Evolutionary conservation across 2,113 vertebrate genomes (phyloP).

Genomic region (Megaleporinus macrocephalus): DNA sequence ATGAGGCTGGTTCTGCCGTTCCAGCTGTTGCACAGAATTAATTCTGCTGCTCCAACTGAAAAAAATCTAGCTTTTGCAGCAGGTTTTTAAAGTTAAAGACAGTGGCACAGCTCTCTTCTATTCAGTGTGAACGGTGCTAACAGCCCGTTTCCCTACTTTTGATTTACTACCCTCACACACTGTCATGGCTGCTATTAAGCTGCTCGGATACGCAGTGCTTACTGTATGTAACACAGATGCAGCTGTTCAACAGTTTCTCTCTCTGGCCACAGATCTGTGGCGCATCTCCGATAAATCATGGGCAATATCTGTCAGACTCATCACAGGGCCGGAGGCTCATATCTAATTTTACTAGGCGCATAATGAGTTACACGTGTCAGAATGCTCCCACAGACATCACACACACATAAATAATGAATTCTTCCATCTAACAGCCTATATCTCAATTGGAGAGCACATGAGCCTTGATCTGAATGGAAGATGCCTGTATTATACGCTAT

Average conservation of each 20-base stretch:
- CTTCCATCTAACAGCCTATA: constrained; percentile 27
- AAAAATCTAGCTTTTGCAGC: background rate
- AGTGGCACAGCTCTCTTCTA: constrained; percentile 33
- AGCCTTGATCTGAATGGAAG: background rate
- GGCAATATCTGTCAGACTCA: constrained; percentile 51
- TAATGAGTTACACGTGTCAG: constrained; percentile 51
- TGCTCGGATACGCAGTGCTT: constrained; percentile 31
- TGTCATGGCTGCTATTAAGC: constrained; percentile 7
- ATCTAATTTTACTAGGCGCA: constrained; percentile 53
- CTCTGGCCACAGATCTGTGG: constrained; percentile 33
- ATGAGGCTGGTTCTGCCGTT: no score
- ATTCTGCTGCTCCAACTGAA: background rate
- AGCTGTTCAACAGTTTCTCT: constrained; percentile 26
- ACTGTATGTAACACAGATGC: constrained; percentile 48
- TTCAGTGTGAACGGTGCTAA: constrained; percentile 32
- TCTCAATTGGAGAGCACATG: constrained; percentile 15
- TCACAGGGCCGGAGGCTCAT: constrained; percentile 31
- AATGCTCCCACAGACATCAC: constrained; percentile 22
- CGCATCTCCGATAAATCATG: constrained; percentile 46
- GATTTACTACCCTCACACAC: constrained; percentile 30
- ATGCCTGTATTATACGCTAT: background rate
- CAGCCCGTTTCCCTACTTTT: constrained; percentile 43
- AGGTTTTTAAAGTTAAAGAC: background rate
- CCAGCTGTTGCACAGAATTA: no score
- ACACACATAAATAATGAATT: constrained; percentile 45